These are phyloP conservation scores for Anguilla obscura DNA, from an alignment of 2,797 vertebrate genomes.

Conservation along the genomic window DNA sequence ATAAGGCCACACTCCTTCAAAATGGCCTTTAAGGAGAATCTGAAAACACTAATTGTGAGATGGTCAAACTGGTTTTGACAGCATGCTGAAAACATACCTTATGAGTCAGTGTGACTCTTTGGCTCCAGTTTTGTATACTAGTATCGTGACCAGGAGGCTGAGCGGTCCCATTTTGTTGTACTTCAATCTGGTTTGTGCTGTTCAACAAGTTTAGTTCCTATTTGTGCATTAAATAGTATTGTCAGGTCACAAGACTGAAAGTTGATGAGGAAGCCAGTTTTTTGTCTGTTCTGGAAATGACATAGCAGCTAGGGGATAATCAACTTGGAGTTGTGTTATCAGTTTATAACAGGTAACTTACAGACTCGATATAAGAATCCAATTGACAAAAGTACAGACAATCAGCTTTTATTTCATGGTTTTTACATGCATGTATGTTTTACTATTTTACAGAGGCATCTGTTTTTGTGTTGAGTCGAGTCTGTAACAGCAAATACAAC, in stretches of 20 bases:
- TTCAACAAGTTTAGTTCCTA: conserved; percentile 10
- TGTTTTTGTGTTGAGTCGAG: too few species aligned
- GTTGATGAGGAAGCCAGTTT: neutral
- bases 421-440: too few species aligned
- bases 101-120: conserved; percentile 41
- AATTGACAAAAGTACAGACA: too few species aligned
- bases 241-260: neutral
- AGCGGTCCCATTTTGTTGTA: conserved; percentile 28
- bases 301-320: neutral
- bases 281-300: neutral
- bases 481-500: neutral
- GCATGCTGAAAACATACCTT: conserved; percentile 49
- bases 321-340: neutral
- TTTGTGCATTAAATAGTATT: neutral
- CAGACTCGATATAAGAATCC: neutral
- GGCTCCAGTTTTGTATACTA: neutral
- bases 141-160: neutral
- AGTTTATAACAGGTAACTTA: neutral
- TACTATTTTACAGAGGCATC: too few species aligned
- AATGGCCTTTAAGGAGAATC: neutral
- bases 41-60: neutral
- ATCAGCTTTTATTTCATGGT: too few species aligned
- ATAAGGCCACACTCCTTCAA: neutral
- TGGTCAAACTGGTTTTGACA: conserved; percentile 36
- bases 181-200: conserved; percentile 29